These are phyloP conservation scores for Panthera tigris DNA, from an alignment of 2,113 vertebrate species.

Conservation along the genomic window DNA sequence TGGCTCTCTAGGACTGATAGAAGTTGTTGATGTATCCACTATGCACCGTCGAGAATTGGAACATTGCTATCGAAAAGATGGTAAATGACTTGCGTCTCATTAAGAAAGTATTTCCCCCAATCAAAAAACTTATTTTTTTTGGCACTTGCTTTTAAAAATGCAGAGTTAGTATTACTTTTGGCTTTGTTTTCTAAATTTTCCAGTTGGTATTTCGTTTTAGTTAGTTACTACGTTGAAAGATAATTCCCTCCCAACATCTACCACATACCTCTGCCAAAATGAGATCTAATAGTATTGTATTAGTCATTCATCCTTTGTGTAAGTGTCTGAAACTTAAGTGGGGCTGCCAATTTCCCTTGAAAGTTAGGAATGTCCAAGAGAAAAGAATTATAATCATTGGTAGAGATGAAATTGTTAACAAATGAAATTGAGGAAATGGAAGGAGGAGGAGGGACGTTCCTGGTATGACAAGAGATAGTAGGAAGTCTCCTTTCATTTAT, in stretches of 20 bases:
- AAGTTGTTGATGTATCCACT: conserved; percentile 91
- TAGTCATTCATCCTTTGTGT: conserved; percentile 18
- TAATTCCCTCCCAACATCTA: background rate
- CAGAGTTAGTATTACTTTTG: conserved; percentile 28
- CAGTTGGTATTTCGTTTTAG: conserved; percentile 38
- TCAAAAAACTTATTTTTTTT: background rate
- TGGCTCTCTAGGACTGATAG: conserved; percentile 94
- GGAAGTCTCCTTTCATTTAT: background rate
- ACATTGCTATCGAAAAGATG: conserved; percentile 97
- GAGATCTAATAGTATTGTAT: conserved; percentile 14
- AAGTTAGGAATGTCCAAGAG: conserved; percentile 23
- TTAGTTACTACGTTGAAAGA: conserved; percentile 47
- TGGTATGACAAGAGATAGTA: background rate
- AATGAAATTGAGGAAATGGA: background rate
- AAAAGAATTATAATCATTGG: background rate
- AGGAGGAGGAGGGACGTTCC: background rate
- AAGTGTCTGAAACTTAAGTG: background rate
- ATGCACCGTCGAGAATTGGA: conserved; percentile 93
- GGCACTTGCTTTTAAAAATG: conserved; percentile 11
- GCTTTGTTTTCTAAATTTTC: conserved; percentile 34
- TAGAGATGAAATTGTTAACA: conserved; percentile 19
- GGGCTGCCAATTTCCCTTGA: background rate
- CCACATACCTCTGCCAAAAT: background rate
- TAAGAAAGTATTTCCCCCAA: background rate
- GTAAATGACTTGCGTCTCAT: conserved; percentile 77